Evolutionary conservation across 2,888 invertebrate genomes (phyloP), one percentile per base, ranked within the genome.

Genomic region (Griposia aprilina): DNA sequence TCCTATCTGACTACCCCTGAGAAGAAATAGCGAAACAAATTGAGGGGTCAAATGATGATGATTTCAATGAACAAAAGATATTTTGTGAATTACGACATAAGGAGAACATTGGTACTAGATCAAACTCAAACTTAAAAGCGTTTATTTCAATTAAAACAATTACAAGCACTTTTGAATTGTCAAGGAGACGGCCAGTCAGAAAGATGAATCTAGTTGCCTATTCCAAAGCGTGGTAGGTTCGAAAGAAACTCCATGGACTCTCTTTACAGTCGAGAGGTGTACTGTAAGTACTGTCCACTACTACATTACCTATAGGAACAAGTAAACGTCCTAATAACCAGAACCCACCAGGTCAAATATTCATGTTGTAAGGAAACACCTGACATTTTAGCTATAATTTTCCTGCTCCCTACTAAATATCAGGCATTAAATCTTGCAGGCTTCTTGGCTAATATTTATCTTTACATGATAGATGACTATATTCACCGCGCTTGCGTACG

Each of bases 401-500:
- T 79, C 86, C 66, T 76, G 84, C 83, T 76, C 65, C 50, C 30
- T 67, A 68, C 66, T 74, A 83, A 84, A 84, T 79, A 84, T 67
- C 83, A 84, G n/a, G 11, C 76, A 79, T 86, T 84, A 83, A 83
- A 86, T 85, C 74, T 80, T 23, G 57, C 52, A 52, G 63, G 41
- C 65, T 75, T 81, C 87, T 87, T 72, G 62, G 75, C 69, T 76
- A 88, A 87, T 87, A 83, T 87, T 87, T 87, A 87, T 78, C 83
- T 87, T 77, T 76, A 65, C 78, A 79, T 84, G 86, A 87, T 87
- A 86, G 78, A 89, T 84, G 77, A 73, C 79, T 87, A 70, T 86
- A 87, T 87, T 84, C 88, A 63, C 70, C 55, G 66, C 65, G 75
- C 62, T 73, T 78, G 82, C 76, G 72, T 71, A 60, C 13, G 66